Evolutionary conservation across 2,113 vertebrate species (phyloP).

Genomic region (Aplodontia rufa): DNA sequence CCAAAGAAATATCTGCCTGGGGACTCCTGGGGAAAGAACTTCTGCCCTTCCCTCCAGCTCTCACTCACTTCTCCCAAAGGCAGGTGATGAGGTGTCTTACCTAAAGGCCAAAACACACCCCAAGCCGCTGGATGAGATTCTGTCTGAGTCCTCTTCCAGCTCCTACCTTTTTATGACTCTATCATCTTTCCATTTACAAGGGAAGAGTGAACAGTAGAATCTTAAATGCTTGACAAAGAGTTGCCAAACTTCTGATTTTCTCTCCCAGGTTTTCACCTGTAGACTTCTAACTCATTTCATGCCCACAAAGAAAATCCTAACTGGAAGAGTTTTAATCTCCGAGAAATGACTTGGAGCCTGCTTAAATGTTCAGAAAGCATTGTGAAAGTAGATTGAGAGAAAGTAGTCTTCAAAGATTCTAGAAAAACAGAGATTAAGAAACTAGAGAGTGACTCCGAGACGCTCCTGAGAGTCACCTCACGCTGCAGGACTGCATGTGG

Average conservation of each 20-base stretch:
- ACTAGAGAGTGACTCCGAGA: no score
- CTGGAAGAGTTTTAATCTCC: neutral
- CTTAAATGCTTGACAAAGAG: neutral
- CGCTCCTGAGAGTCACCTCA: no score
- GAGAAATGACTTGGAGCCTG: constrained; percentile 11
- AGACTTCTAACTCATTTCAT: neutral
- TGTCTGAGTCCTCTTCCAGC: neutral
- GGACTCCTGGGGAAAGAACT: neutral
- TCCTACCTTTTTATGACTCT: neutral
- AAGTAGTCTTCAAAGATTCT: constrained; percentile 1
- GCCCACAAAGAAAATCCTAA: neutral
- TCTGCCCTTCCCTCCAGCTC: neutral
- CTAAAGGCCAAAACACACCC: neutral
- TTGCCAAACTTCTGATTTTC: neutral
- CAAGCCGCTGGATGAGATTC: neutral
- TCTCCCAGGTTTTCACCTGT: neutral
- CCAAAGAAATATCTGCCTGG: neutral
- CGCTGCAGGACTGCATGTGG: no score
- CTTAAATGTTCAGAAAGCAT: neutral
- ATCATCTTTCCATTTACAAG: neutral
- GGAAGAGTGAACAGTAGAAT: neutral
- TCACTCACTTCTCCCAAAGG: neutral
- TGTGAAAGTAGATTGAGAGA: neutral
- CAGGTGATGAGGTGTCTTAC: neutral
- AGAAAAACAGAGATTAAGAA: constrained; percentile 27